Evolutionary conservation across 2,113 vertebrate genomes (phyloP).

Genomic region (Corydoras sp.): DNA sequence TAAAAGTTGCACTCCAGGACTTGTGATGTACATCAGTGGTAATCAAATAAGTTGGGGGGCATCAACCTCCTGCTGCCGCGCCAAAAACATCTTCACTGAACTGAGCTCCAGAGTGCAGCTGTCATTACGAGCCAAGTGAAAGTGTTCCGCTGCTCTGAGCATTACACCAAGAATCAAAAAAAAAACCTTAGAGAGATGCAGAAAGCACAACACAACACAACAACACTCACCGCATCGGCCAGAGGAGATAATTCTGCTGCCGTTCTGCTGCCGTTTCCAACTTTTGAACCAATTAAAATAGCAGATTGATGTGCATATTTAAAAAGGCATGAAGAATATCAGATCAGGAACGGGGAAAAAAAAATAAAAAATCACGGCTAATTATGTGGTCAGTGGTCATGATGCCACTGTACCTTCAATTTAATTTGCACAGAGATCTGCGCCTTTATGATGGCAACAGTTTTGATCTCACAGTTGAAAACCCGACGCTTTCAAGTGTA

Average conservation of each 20-base stretch:
- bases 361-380: constrained; percentile 43
- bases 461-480: constrained; percentile 51
- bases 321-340: no score
- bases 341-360: not conserved
- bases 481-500: constrained; percentile 57
- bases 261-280: no score
- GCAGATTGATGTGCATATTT: no score
- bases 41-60: constrained; percentile 71
- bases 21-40: constrained; percentile 64
- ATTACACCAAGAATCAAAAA: constrained; percentile 48
- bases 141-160: constrained; percentile 45
- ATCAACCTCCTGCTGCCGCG: constrained; percentile 61
- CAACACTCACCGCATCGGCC: constrained; percentile 52
- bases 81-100: constrained; percentile 62
- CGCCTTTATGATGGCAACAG: constrained; percentile 49
- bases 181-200: constrained; percentile 6
- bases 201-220: constrained; percentile 15
- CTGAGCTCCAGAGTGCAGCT: constrained; percentile 64
- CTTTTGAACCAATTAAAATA: no score
- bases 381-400: constrained; percentile 58
- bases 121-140: constrained; percentile 61
- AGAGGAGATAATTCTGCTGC: constrained; percentile 15
- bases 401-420: constrained; percentile 48
- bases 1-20: constrained; percentile 44
- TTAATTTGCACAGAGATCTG: constrained; percentile 54